Percentiles rank a stretch among this genome's conserved stretches.
Evolutionary conservation across 2,888 invertebrate species (phyloP).

Genomic region (Drosophila kanekoi): DNA sequence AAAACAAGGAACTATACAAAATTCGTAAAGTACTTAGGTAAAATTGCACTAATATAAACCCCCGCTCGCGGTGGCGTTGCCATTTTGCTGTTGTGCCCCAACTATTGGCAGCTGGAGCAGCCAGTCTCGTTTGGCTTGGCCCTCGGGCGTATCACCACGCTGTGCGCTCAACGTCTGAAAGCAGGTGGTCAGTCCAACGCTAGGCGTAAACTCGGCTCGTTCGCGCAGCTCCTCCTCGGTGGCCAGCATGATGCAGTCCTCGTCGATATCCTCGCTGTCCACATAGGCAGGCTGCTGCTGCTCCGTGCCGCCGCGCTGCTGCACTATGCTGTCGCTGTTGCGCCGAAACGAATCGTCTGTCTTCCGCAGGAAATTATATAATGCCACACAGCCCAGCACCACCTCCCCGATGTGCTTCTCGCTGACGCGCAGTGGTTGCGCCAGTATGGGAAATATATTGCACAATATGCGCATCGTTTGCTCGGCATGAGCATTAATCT

Average conservation of each 20-base stretch:
- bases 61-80: constrained; percentile 43
- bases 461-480: constrained; percentile 81
- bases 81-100: constrained; percentile 42
- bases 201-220: constrained; percentile 81
- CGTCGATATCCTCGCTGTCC: constrained; percentile 76
- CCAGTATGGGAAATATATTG: constrained; percentile 83
- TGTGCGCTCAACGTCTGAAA: constrained; percentile 77
- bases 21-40: constrained; percentile 75
- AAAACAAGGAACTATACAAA: constrained; percentile 79
- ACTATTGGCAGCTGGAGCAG: constrained; percentile 67
- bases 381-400: constrained; percentile 82
- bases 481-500: constrained; percentile 70
- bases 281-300: constrained; percentile 65
- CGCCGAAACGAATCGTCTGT: constrained; percentile 80
- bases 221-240: constrained; percentile 81
- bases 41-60: constrained; percentile 74
- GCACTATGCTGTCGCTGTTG: constrained; percentile 75
- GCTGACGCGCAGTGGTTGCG: constrained; percentile 81
- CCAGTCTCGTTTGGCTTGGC: constrained; percentile 76
- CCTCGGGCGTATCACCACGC: constrained; percentile 77
- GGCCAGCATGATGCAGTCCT: constrained; percentile 79
- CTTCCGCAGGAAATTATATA: constrained; percentile 83
- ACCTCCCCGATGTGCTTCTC: constrained; percentile 82
- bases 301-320: constrained; percentile 56
- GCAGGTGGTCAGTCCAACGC: constrained; percentile 79